These are phyloP conservation scores for Patiria pectinifera DNA, from an alignment of 53 echinoderm and acorn worm species.

Conservation along the genomic window DNA sequence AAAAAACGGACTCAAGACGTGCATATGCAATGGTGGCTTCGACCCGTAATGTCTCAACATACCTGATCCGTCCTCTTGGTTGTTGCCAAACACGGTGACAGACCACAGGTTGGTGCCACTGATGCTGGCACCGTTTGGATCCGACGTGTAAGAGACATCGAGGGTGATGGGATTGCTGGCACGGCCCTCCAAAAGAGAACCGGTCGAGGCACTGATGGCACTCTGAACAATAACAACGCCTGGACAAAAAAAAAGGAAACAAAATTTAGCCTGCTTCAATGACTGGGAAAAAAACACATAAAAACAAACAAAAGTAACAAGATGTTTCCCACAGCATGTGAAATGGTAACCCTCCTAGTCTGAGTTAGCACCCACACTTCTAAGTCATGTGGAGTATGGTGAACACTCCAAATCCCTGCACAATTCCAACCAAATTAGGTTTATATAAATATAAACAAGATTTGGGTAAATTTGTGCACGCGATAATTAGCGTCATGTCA, in stretches of 20 bases:
- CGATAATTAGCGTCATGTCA: no score
- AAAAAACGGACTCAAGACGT: no score
- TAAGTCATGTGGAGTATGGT: no score
- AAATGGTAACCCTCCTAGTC: no score
- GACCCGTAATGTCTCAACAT: background rate
- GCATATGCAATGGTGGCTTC: no score
- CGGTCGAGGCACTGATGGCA: conserved; percentile 21
- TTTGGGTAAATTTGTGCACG: no score
- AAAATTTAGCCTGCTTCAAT: background rate
- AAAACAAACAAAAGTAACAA: no score
- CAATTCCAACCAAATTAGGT: no score
- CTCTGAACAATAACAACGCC: conserved; percentile 54
- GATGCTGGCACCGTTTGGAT: conserved; percentile 18
- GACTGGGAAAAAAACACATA: background rate
- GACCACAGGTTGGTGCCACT: conserved; percentile 34
- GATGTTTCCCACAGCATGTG: no score
- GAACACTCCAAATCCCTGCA: no score
- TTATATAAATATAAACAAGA: no score
- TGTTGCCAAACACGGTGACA: conserved; percentile 42
- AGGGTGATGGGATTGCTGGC: conserved; percentile 29
- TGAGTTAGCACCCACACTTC: no score
- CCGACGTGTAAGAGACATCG: conserved; percentile 24
- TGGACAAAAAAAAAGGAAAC: background rate
- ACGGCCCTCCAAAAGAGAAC: conserved; percentile 31
- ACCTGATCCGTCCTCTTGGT: conserved; percentile 22